Evolutionary conservation across 2,797 vertebrate genomes (phyloP), one percentile per base, ranked within the genome.

Genomic region (Dromococcyx pavoninus): DNA sequence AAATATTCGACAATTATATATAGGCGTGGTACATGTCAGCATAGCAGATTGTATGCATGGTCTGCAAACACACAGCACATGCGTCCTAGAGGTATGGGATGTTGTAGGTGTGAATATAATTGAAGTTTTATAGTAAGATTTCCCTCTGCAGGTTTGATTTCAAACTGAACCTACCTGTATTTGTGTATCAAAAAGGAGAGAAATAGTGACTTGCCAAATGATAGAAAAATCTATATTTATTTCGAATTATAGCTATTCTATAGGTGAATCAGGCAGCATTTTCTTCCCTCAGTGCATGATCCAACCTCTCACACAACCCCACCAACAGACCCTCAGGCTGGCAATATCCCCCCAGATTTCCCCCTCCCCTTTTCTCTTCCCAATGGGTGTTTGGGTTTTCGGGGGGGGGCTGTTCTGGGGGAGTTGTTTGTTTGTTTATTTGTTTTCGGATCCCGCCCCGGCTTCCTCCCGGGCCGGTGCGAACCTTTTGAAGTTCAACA

Each of bases 401-500:
- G 11, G 46, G 78, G 62, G 13, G 2, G 7, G 65, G 24, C 11
- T 32, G 19, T 35, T 61, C 73, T 60, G 39, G 39, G 39, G 39
- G 39, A 41, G 39, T 46, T 46, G 44, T 30, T n/a, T 35, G 30
- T 78, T 69, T 51, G 24, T 51, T 91, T 78, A 58, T 86, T 88
- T 95, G 50, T 78, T 91, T 95, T 57, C 10, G 22, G 54, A 79
- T 91, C 87, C 88, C 74, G 2, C 65, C 91, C 74, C 39, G 72
- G 94, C 95, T 95, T 96, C 91, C 89, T 8, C 93, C 65, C 39
- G 84, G 93, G 85, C 76, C 77, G 91, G 61, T 91, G 86, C 44
- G 94, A 96, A 94, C 46, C 56, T 82, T 97, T 97, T 94, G 97
- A 97, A 98, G 97, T 97, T 98, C 97, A 98, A 97, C 97, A 97